A percentile compares a stretch with the other conserved stretches of the same genome.
Conservation (phyloP, 2,797 vertebrate genomes). For the Paramormyrops hopkinsi region DNA sequence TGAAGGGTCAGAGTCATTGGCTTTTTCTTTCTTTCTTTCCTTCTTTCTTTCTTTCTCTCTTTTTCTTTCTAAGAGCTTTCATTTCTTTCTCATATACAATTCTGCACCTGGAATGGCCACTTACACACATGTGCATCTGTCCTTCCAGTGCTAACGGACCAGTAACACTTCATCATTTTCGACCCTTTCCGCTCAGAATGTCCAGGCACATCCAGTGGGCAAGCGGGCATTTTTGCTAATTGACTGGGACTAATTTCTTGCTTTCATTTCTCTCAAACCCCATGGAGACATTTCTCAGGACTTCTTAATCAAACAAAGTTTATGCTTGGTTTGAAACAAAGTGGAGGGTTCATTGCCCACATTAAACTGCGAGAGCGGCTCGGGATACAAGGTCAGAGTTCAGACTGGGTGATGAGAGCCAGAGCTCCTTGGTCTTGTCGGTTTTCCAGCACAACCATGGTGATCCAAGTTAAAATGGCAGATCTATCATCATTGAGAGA, state of each 20-base stretch:
- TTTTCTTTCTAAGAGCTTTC: neutral
- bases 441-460: neutral
- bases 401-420: neutral
- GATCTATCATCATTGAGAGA: neutral
- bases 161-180: slow-evolving; percentile 21
- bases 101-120: neutral
- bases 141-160: neutral
- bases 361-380: neutral
- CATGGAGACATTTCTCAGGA: neutral
- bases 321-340: neutral
- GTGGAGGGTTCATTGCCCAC: neutral
- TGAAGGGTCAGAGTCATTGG: neutral
- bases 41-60: neutral
- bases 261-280: slow-evolving; percentile 5
- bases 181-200: slow-evolving; percentile 2
- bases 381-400: neutral
- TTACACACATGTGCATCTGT: neutral
- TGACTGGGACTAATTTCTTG: slow-evolving; percentile 12
- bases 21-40: neutral
- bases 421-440: neutral
- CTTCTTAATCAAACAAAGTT: neutral
- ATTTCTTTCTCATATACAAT: neutral
- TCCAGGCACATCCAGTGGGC: neutral
- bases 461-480: neutral
- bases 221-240: neutral